Percentiles rank a stretch among this genome's conserved stretches.
Evolutionary conservation across 2,113 vertebrate species (phyloP).

Genomic region (Oriolus oriolus): DNA sequence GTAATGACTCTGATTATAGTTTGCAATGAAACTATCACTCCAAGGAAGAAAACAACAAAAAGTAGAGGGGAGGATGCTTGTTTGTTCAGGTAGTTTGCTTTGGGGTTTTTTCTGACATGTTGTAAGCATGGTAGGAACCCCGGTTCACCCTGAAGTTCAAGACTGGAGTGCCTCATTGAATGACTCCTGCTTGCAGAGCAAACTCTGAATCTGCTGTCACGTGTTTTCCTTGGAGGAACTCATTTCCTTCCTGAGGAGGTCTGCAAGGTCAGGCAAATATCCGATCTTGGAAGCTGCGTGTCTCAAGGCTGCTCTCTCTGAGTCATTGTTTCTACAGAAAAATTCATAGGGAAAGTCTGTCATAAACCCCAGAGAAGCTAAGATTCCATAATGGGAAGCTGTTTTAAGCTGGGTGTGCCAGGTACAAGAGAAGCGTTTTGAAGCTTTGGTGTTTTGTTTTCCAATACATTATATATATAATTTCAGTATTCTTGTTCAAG

Average conservation of each 20-base stretch:
- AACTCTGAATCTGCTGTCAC: slow-evolving; percentile 36
- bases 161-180: background rate
- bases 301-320: slow-evolving; percentile 1
- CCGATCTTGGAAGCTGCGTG: slow-evolving; percentile 3
- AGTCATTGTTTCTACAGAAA: slow-evolving; percentile 22
- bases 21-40: background rate
- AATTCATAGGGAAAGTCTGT: background rate
- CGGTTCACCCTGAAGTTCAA: background rate
- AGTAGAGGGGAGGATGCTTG: background rate
- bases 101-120: background rate
- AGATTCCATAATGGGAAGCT: background rate
- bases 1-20: background rate
- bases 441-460: background rate
- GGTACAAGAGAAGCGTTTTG: background rate
- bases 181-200: background rate
- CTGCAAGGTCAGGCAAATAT: slow-evolving; percentile 61
- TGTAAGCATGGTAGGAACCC: background rate
- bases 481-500: background rate
- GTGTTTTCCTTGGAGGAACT: slow-evolving; percentile 59
- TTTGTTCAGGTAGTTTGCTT: background rate
- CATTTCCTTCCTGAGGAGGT: slow-evolving; percentile 68
- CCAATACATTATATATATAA: fast-evolving
- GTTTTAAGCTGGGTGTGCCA: background rate
- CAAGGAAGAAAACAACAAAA: background rate
- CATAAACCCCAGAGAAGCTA: background rate